phyloP scores from a whole-genome alignment of 2,113 vertebrate species.

The Rhadina sibilatrix region DNA sequence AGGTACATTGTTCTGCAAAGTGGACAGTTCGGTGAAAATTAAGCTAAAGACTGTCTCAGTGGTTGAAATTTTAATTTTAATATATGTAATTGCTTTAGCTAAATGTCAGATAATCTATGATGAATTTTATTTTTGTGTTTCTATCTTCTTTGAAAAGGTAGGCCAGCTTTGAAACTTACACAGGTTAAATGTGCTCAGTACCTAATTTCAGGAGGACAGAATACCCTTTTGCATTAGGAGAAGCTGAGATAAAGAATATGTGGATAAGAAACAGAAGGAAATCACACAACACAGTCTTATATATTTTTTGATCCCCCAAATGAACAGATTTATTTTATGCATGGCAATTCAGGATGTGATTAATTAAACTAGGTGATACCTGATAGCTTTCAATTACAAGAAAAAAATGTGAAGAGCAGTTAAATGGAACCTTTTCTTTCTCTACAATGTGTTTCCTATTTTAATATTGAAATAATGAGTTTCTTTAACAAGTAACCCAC shows the following conservation, averaged over 20 bases:
- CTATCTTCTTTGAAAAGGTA: neutral
- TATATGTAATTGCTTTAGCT: neutral
- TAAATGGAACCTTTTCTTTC: neutral
- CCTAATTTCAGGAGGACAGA: neutral
- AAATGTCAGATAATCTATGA: neutral
- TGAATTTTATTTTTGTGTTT: neutral
- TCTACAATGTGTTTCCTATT: neutral
- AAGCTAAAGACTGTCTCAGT: neutral
- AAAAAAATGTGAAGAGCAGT: neutral
- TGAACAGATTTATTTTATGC: neutral
- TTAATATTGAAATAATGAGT: conserved; percentile 3
- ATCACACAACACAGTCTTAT: neutral
- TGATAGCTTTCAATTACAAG: neutral
- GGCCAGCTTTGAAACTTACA: neutral
- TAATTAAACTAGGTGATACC: neutral
- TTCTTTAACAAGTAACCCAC: conserved; percentile 5
- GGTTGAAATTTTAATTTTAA: neutral
- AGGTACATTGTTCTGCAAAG: rapidly evolving
- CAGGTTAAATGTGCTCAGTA: neutral
- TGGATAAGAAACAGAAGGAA: neutral
- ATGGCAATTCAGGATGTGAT: neutral
- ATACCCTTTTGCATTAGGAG: neutral
- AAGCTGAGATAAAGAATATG: neutral
- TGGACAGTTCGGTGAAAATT: neutral
- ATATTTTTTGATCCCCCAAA: neutral